These are phyloP conservation scores for Gymnocheta viridis DNA, from an alignment of 2,888 invertebrate species.

Conservation along the genomic window DNA sequence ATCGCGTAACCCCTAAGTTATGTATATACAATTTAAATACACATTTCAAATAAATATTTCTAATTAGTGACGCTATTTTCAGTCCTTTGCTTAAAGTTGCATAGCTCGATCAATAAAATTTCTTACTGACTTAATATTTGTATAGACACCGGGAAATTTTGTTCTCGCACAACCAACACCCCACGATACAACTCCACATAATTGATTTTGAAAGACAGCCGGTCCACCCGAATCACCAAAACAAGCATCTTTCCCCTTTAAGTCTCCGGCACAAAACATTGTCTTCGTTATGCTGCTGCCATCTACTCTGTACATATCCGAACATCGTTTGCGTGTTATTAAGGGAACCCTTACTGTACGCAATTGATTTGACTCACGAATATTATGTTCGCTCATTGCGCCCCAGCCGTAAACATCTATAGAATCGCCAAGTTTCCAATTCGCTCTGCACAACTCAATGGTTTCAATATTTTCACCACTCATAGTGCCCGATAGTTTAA, in stretches of 20 bases:
- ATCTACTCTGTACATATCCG: constrained; percentile 66
- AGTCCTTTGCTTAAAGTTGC: constrained; percentile 17
- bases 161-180: constrained; percentile 80
- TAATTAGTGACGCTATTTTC: background rate
- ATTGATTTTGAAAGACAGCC: constrained; percentile 73
- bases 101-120: constrained; percentile 67
- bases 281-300: constrained; percentile 71
- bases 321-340: constrained; percentile 73
- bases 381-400: constrained; percentile 71
- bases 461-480: constrained; percentile 72
- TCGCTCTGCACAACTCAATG: constrained; percentile 72
- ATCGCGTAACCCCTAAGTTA: too few species aligned
- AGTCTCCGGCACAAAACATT: constrained; percentile 77
- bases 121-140: constrained; percentile 83
- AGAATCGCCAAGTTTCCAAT: constrained; percentile 72
- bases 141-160: constrained; percentile 90
- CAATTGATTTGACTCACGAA: constrained; percentile 73
- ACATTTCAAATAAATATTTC: background rate
- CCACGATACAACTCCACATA: constrained; percentile 87
- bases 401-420: constrained; percentile 79
- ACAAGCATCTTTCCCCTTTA: constrained; percentile 76
- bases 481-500: constrained; percentile 71
- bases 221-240: constrained; percentile 80
- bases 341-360: constrained; percentile 75
- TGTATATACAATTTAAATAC: too few species aligned